These are phyloP conservation scores for Cyclargus thomasi DNA, from an alignment of 1,140 invertebrate species.

Conservation along the genomic window DNA sequence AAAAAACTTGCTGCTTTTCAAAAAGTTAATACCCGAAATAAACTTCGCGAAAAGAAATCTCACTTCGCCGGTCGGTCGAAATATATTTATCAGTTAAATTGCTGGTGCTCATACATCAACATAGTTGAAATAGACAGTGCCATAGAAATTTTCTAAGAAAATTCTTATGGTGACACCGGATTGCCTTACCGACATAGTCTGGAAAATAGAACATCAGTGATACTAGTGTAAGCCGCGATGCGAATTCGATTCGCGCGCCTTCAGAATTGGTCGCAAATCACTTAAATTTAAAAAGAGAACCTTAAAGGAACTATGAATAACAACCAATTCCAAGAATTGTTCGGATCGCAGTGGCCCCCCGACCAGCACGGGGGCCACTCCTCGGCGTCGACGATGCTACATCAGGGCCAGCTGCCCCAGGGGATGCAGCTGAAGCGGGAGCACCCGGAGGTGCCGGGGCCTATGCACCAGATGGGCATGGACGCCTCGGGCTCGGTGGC, in stretches of 20 bases:
- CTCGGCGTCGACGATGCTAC: slow-evolving; percentile 65
- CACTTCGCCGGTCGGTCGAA: slow-evolving; percentile 59
- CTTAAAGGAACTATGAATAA: slow-evolving; percentile 47
- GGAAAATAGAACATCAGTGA: slow-evolving; percentile 51
- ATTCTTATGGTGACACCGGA: slow-evolving; percentile 49
- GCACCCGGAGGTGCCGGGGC: slow-evolving; percentile 43
- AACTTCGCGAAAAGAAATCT: slow-evolving; percentile 71
- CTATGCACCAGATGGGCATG: slow-evolving; percentile 66
- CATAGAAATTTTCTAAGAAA: slow-evolving; percentile 57
- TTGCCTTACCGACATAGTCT: slow-evolving; percentile 68
- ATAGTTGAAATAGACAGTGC: slow-evolving; percentile 56
- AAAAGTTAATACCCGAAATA: slow-evolving; percentile 70
- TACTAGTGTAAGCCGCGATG: slow-evolving; percentile 56
- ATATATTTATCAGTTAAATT: slow-evolving; percentile 69
- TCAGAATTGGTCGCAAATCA: slow-evolving; percentile 41
- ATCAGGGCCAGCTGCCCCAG: slow-evolving; percentile 49
- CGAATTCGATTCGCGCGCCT: slow-evolving; percentile 56
- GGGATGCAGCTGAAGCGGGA: slow-evolving; percentile 62
- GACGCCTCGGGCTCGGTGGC: slow-evolving; percentile 60
- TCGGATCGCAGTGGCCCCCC: slow-evolving; percentile 72
- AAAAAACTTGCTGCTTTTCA: slow-evolving; percentile 68
- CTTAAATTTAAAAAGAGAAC: slow-evolving; percentile 32
- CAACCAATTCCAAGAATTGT: slow-evolving; percentile 68
- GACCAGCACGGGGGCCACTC: slow-evolving; percentile 69
- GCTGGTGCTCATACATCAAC: slow-evolving; percentile 50